Conservation (phyloP, 2,113 vertebrate genomes). For the Tauraco erythrolophus region DNA sequence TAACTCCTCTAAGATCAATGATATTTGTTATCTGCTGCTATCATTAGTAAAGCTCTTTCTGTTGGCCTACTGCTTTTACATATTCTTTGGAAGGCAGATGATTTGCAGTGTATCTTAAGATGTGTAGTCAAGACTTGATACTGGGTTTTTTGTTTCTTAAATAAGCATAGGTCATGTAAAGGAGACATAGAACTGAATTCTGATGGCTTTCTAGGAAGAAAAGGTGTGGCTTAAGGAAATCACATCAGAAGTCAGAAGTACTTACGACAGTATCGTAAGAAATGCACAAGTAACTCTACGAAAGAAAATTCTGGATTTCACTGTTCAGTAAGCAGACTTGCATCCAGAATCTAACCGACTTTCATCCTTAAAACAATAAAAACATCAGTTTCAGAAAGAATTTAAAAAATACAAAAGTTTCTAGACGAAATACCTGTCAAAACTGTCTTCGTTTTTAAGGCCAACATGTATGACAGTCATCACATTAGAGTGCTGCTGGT, state of each 20-base stretch:
- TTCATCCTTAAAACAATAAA: neutral
- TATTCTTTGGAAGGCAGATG: neutral
- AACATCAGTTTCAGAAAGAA: neutral
- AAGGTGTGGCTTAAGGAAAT: neutral
- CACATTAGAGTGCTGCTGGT: neutral
- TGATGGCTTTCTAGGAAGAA: neutral
- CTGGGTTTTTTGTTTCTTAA: neutral
- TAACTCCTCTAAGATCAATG: neutral
- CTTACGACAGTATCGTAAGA: neutral
- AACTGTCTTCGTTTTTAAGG: conserved; percentile 45
- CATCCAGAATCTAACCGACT: neutral
- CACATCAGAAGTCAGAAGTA: neutral
- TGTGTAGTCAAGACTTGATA: neutral
- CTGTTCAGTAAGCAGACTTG: neutral
- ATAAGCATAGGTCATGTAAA: neutral
- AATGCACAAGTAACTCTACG: neutral
- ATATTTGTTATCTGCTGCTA: neutral
- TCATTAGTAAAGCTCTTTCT: neutral
- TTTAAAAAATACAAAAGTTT: neutral
- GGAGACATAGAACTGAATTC: neutral
- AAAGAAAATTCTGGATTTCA: neutral
- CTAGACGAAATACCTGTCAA: conserved; percentile 34
- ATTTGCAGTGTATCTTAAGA: neutral
- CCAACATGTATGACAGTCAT: neutral
- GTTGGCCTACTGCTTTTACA: neutral